These are phyloP conservation scores for Acronicta aceris DNA, from an alignment of 2,888 invertebrate species.

Conservation along the genomic window DNA sequence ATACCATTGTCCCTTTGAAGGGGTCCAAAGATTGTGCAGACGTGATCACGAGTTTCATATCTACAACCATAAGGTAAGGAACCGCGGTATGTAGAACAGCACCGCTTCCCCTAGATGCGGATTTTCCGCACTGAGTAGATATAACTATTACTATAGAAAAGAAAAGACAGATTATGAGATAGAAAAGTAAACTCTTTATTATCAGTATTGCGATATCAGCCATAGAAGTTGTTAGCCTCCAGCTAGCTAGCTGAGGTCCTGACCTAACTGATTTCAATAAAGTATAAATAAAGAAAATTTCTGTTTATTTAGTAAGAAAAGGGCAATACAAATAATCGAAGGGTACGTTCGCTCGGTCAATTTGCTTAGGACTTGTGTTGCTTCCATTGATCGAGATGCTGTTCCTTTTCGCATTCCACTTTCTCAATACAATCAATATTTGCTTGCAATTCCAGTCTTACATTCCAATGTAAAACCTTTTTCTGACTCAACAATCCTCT, in stretches of 20 bases:
- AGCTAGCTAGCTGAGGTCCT: not conserved
- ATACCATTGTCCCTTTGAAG: too few relatives aligned
- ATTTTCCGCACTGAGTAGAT: too few relatives aligned
- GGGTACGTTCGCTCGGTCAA: slow-evolving; percentile 67
- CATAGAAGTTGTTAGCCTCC: too few relatives aligned
- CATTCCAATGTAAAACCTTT: slow-evolving; percentile 23
- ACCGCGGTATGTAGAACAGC: too few relatives aligned
- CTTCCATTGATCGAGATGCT: slow-evolving; percentile 59
- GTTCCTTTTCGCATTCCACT: slow-evolving; percentile 55
- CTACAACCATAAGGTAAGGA: too few relatives aligned
- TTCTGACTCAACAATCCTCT: not conserved
- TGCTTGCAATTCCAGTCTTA: slow-evolving; percentile 30
- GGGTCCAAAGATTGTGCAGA: too few relatives aligned
- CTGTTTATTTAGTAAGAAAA: slow-evolving; percentile 68
- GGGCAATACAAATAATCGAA: slow-evolving; percentile 71
- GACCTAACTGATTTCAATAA: slow-evolving; percentile 38
- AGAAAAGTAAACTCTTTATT: too few relatives aligned
- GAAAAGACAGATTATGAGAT: too few relatives aligned
- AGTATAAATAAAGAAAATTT: slow-evolving; percentile 53
- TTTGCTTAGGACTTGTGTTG: slow-evolving; percentile 77
- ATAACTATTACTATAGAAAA: too few relatives aligned
- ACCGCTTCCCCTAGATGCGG: too few relatives aligned
- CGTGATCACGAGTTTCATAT: too few relatives aligned
- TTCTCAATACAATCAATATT: slow-evolving; percentile 51
- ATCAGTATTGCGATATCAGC: too few relatives aligned